Conservation (phyloP, 37 sponge, comb jelly and placozoan species). For the Dysidea cf. avara region DNA sequence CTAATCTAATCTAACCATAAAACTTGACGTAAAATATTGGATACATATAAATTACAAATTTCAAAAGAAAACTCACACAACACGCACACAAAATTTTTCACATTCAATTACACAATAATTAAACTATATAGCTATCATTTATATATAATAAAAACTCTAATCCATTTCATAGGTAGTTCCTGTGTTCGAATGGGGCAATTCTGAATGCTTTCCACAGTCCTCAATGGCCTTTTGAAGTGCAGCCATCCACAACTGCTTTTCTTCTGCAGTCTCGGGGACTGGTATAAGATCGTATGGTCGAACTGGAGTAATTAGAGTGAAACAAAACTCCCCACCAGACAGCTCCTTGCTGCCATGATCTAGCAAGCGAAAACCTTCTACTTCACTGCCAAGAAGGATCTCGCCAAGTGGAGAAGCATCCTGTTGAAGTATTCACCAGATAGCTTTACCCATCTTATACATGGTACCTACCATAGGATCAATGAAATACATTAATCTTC, state of each 20-base stretch:
- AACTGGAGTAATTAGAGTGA: conserved; percentile 62
- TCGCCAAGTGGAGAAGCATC: conserved; percentile 83
- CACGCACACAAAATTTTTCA: too few species aligned
- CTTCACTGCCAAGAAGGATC: conserved; percentile 57
- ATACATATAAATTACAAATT: too few species aligned
- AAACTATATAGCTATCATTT: too few species aligned
- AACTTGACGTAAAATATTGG: too few species aligned
- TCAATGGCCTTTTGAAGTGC: conserved; percentile 50
- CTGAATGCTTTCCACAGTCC: conserved; percentile 1
- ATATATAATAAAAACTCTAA: background rate
- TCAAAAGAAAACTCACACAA: too few species aligned
- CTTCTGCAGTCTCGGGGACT: conserved; percentile 51
- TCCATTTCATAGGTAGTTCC: conserved; percentile 16
- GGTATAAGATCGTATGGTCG: conserved; percentile 63
- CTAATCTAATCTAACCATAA: too few species aligned
- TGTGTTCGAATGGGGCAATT: background rate
- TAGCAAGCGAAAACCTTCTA: conserved; percentile 65
- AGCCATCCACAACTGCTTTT: conserved; percentile 59
- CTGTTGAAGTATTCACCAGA: conserved; percentile 16
- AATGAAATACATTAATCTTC: conserved; percentile 67
- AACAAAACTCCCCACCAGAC: conserved; percentile 61
- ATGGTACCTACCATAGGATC: conserved; percentile 61
- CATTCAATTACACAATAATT: too few species aligned
- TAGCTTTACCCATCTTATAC: background rate
- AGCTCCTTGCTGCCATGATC: conserved; percentile 57